A percentile compares a stretch with the other conserved stretches of the same genome.
Evolutionary conservation across 2,797 vertebrate genomes (phyloP).

Genomic region (Platyrinchus mystaceus): DNA sequence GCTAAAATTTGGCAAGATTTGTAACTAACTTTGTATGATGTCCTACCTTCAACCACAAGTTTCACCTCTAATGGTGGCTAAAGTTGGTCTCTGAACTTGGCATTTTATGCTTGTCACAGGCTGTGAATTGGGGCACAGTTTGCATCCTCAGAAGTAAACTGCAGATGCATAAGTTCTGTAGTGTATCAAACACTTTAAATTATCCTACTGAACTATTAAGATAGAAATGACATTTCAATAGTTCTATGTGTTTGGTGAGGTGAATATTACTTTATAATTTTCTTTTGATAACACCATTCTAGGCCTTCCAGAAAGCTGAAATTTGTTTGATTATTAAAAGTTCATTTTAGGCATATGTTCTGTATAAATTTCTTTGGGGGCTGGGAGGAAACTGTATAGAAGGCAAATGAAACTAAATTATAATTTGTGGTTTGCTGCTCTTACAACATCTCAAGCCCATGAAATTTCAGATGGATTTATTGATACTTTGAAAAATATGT

Average conservation of each 20-base stretch:
- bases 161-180: neutral
- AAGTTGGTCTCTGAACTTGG: neutral
- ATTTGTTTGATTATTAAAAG: neutral
- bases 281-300: neutral
- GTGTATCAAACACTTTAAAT: neutral
- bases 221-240: neutral
- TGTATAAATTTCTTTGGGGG: neutral
- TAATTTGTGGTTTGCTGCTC: neutral
- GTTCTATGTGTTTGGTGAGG: neutral
- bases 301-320: neutral
- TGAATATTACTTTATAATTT: neutral
- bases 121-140: neutral
- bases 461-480: constrained; percentile 42
- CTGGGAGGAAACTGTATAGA: neutral
- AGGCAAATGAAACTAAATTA: neutral
- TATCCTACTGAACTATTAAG: neutral
- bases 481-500: constrained; percentile 62
- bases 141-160: neutral
- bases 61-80: neutral
- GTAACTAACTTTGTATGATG: neutral
- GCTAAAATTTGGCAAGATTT: neutral
- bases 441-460: neutral
- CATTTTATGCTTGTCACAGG: neutral
- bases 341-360: neutral
- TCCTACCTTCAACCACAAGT: neutral